Evolutionary conservation across 2,113 vertebrate species (phyloP).

Genomic region (Zootoca vivipara): DNA sequence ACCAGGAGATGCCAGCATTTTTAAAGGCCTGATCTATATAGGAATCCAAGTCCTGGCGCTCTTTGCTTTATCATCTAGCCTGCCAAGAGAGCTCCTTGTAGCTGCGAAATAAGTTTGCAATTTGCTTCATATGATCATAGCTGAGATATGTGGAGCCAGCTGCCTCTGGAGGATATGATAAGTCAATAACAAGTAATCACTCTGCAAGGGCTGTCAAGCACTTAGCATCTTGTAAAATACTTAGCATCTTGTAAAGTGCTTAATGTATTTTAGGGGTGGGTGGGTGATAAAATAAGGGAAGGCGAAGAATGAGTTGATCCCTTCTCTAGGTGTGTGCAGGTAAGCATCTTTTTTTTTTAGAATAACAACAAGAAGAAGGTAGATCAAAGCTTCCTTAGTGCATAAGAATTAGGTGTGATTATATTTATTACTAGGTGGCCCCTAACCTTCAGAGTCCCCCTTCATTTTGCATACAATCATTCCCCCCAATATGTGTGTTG

Average conservation of each 20-base stretch:
- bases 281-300: neutral
- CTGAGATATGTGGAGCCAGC: neutral
- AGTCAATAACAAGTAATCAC: neutral
- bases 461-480: too few relatives aligned
- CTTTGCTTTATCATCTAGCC: neutral
- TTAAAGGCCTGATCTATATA: neutral
- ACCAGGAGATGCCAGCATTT: neutral
- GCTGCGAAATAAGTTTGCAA: neutral
- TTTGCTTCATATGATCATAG: neutral
- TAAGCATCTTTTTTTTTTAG: neutral
- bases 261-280: neutral
- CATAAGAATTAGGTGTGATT: conserved; percentile 24
- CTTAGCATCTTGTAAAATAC: conserved; percentile 1
- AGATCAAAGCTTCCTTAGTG: conserved; percentile 23
- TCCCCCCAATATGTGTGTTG: too few relatives aligned
- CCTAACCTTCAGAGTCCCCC: too few relatives aligned
- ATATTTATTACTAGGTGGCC: conserved; percentile 1
- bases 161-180: conserved; percentile 8
- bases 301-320: neutral
- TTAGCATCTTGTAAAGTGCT: neutral
- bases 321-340: neutral
- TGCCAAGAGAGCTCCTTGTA: neutral
- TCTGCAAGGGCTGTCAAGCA: conserved; percentile 13
- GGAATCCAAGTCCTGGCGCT: neutral
- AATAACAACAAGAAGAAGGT: neutral